Evolutionary conservation across 2,888 invertebrate species (phyloP).

Genomic region (Oconnorella tubifera): DNA sequence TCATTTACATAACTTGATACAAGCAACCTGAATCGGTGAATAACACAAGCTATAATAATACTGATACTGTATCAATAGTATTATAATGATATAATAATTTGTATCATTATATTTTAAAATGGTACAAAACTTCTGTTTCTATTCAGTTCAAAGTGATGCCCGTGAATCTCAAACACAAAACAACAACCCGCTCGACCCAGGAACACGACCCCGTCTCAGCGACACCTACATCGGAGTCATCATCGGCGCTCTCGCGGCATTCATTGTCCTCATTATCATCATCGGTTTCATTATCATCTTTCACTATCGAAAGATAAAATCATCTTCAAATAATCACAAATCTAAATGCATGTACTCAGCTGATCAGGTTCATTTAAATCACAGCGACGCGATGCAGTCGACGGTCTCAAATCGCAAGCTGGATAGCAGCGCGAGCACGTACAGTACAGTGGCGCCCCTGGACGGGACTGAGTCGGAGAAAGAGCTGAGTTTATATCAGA

Average conservation of each 20-base stretch:
- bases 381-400: background rate
- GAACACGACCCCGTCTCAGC: constrained; percentile 11
- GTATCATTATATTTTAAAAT: background rate
- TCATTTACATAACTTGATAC: too few species aligned
- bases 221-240: constrained; percentile 25
- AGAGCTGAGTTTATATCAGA: too few species aligned
- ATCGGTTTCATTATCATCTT: constrained; percentile 71
- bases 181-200: too few species aligned
- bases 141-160: too few species aligned
- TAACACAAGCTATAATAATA: too few species aligned
- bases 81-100: too few species aligned
- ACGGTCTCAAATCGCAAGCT: background rate
- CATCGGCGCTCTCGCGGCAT: constrained; percentile 63
- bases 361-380: constrained; percentile 6
- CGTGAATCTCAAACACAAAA: too few species aligned
- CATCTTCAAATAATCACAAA: constrained; percentile 13
- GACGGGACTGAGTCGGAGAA: background rate
- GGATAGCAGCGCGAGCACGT: background rate
- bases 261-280: constrained; percentile 65
- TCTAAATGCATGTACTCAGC: background rate
- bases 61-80: too few species aligned
- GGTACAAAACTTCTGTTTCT: background rate
- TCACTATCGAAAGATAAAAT: constrained; percentile 40
- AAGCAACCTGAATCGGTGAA: too few species aligned
- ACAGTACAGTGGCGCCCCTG: background rate